These are phyloP conservation scores for Dryas iulia DNA, from an alignment of 1,140 invertebrate species.

Conservation along the genomic window DNA sequence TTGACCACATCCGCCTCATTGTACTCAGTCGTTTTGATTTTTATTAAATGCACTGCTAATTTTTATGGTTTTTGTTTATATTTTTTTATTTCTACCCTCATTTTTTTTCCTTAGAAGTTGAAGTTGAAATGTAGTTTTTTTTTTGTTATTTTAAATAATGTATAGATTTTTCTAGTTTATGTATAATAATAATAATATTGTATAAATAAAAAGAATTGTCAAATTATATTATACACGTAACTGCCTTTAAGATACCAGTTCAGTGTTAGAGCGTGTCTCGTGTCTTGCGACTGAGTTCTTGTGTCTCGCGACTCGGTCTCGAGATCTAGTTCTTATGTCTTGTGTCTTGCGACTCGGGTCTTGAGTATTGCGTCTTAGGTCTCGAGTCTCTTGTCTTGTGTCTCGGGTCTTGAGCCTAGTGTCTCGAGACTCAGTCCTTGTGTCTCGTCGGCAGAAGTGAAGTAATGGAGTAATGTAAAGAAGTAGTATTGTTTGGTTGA, in stretches of 20 bases:
- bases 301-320: too few relatives aligned
- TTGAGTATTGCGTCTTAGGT: too few relatives aligned
- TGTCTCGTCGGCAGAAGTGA: too few relatives aligned
- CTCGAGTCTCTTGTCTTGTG: too few relatives aligned
- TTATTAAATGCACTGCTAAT: conserved; percentile 76
- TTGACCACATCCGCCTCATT: conserved; percentile 51
- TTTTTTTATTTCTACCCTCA: conserved; percentile 16
- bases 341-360: too few relatives aligned
- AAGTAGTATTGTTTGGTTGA: not conserved
- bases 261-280: not conserved
- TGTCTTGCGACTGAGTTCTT: too few relatives aligned
- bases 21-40: conserved; percentile 70
- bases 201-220: not conserved
- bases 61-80: conserved; percentile 54
- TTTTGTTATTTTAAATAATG: not conserved
- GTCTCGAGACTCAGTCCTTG: too few relatives aligned
- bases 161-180: too few relatives aligned
- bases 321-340: too few relatives aligned
- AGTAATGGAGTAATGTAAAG: too few relatives aligned
- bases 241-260: not conserved
- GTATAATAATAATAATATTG: not conserved
- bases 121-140: not conserved
- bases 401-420: too few relatives aligned
- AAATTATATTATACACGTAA: conserved; percentile 1
- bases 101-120: not conserved